A percentile compares a stretch with the other conserved stretches of the same genome.
Conservation (phyloP, 2,888 invertebrate species). For the Perizoma affinitatum region DNA sequence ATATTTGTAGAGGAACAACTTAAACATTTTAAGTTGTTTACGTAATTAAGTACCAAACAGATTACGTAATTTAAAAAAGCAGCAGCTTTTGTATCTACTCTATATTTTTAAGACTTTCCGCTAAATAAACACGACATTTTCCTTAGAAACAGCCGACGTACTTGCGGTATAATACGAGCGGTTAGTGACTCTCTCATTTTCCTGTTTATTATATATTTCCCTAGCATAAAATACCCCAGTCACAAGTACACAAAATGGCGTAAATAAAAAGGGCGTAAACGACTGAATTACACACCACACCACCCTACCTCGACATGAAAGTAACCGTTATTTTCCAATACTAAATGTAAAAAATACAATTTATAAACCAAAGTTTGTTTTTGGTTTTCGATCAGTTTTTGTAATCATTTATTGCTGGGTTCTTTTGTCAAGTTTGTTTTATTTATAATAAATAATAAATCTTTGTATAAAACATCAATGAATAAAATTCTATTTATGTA, state of each 20-base stretch:
- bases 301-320: conserved; percentile 16
- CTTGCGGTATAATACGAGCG: conserved; percentile 20
- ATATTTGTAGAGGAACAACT: not conserved
- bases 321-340: conserved; percentile 22
- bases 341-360: conserved; percentile 18
- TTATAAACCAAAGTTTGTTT: conserved; percentile 14
- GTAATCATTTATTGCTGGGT: conserved; percentile 14
- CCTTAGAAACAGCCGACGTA: conserved; percentile 28
- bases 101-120: conserved; percentile 3
- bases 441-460: too few relatives aligned
- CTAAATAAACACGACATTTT: conserved; percentile 26
- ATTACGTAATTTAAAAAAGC: conserved; percentile 1
- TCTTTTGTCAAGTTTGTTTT: conserved; percentile 1
- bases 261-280: conserved; percentile 56
- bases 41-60: too few relatives aligned
- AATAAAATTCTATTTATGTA: too few relatives aligned
- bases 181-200: conserved; percentile 49
- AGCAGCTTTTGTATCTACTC: conserved; percentile 3
- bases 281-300: conserved; percentile 48
- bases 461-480: too few relatives aligned
- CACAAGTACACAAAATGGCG: conserved; percentile 47
- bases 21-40: too few relatives aligned
- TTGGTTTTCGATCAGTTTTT: conserved; percentile 14
- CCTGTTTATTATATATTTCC: conserved; percentile 60
- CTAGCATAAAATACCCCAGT: conserved; percentile 48